phyloP scores from a whole-genome alignment of 1,140 invertebrate genomes.

The Bombus confusus region DNA sequence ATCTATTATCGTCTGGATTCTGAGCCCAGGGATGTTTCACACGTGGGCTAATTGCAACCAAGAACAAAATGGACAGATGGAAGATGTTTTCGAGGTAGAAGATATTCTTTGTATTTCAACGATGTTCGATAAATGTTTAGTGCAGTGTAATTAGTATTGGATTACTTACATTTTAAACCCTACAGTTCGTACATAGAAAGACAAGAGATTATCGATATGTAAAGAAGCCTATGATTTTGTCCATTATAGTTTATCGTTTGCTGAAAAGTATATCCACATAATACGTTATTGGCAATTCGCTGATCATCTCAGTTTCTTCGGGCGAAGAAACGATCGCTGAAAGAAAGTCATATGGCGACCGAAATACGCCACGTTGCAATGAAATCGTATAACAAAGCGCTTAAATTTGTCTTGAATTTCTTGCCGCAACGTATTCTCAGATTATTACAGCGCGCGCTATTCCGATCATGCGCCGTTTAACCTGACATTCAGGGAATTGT shows the following conservation, averaged over 20 bases:
- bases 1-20: slow-evolving; percentile 28
- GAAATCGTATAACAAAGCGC: slow-evolving; percentile 44
- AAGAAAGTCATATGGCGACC: background rate
- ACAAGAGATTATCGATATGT: background rate
- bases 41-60: slow-evolving; percentile 24
- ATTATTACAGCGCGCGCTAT: slow-evolving; percentile 44
- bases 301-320: background rate
- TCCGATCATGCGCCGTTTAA: slow-evolving; percentile 52
- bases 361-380: background rate
- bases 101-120: background rate
- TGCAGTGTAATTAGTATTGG: background rate
- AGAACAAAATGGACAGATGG: slow-evolving; percentile 3
- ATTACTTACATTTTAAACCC: background rate
- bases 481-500: slow-evolving; percentile 60
- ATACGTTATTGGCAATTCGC: background rate
- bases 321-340: background rate
- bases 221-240: background rate
- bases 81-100: background rate
- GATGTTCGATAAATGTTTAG: background rate
- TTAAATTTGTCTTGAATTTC: slow-evolving; percentile 50
- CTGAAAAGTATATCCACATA: background rate
- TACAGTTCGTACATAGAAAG: background rate
- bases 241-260: background rate
- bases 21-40: background rate
- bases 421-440: slow-evolving; percentile 42